Percentiles rank a stretch among this genome's conserved stretches.
Conservation (phyloP, 2,888 invertebrate genomes). For the Busseola fusca region DNA sequence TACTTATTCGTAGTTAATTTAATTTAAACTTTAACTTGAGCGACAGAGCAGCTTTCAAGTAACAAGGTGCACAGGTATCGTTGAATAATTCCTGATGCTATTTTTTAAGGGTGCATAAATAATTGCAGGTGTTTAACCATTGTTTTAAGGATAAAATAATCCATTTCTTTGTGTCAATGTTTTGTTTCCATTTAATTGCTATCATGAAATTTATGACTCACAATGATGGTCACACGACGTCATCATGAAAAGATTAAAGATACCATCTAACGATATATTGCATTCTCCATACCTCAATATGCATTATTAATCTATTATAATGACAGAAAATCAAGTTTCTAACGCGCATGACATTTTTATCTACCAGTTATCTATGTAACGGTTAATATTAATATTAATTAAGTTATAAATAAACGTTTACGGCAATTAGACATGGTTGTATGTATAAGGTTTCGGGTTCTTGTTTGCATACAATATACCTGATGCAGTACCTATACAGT, state of each 20-base stretch:
- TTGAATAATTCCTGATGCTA: conserved; percentile 20
- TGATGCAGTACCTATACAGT: conserved; percentile 43
- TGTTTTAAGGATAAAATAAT: conserved; percentile 4
- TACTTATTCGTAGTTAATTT: neutral
- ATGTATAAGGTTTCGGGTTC: conserved; percentile 49
- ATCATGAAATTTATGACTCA: conserved; percentile 5
- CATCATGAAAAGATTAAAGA: conserved; percentile 14
- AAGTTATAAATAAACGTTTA: conserved; percentile 57
- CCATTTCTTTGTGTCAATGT: neutral
- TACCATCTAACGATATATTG: conserved; percentile 28
- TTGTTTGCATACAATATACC: conserved; percentile 37
- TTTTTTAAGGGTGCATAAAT: conserved; percentile 47
- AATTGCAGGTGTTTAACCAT: conserved; percentile 35
- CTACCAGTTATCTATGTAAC: conserved; percentile 42
- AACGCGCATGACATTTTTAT: conserved; percentile 50
- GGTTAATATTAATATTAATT: conserved; percentile 58
- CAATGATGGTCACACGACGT: neutral
- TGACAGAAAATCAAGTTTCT: conserved; percentile 49
- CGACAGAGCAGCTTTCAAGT: conserved; percentile 8
- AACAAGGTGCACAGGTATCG: conserved; percentile 42
- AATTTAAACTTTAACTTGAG: neutral
- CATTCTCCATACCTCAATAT: conserved; percentile 23
- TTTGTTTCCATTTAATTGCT: neutral
- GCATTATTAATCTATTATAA: conserved; percentile 38
- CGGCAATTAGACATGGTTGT: conserved; percentile 53